These are phyloP conservation scores for Falco biarmicus DNA, from an alignment of 2,797 vertebrate species.

Conservation along the genomic window DNA sequence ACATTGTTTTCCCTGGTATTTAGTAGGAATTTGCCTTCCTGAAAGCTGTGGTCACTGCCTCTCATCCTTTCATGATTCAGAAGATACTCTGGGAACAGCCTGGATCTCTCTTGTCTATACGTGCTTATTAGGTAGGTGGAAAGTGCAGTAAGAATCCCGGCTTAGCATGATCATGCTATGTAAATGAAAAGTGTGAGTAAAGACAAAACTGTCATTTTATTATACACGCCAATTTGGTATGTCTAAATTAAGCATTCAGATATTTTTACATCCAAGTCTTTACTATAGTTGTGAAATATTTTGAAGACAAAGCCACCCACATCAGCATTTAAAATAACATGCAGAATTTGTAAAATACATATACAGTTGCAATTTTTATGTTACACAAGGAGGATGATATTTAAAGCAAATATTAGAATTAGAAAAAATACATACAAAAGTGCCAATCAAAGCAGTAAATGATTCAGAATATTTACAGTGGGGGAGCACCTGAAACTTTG, in stretches of 20 bases:
- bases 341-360: neutral
- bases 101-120: neutral
- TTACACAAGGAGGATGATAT: neutral
- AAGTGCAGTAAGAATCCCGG: neutral
- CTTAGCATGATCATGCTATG: neutral
- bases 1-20: neutral
- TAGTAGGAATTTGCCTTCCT: neutral
- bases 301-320: neutral
- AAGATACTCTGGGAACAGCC: neutral
- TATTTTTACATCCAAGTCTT: neutral
- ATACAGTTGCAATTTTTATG: neutral
- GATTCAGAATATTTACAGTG: neutral
- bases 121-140: neutral
- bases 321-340: neutral
- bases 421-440: neutral
- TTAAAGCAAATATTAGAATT: neutral
- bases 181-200: neutral
- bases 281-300: neutral
- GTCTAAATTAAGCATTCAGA: neutral
- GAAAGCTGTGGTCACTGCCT: neutral
- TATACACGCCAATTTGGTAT: neutral
- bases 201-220: neutral
- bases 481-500: constrained; percentile 5
- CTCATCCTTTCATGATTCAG: neutral
- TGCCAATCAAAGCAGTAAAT: neutral